A percentile compares a stretch with the other conserved stretches of the same genome.
Conservation (phyloP, 2,113 vertebrate species). For the Dipodomys ordii region DNA sequence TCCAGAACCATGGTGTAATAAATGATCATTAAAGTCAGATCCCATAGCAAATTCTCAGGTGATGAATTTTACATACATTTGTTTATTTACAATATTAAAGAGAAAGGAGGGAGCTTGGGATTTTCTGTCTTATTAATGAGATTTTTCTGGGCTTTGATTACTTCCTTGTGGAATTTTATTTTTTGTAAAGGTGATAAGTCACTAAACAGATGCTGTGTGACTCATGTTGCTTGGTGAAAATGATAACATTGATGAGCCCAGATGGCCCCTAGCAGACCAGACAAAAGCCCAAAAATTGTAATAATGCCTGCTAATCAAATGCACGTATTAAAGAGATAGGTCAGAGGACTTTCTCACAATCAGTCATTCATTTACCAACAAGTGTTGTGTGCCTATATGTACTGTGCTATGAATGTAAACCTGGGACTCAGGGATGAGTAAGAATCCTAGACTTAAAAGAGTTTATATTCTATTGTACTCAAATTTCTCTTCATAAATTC, state of each 20-base stretch:
- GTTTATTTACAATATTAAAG: constrained; percentile 37
- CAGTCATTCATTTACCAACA: constrained; percentile 14
- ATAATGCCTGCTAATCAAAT: constrained; percentile 64
- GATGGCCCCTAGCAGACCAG: constrained; percentile 59
- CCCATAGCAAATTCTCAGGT: not conserved
- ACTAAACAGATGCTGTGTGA: constrained; percentile 71
- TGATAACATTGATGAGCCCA: constrained; percentile 70
- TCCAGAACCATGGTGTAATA: not conserved
- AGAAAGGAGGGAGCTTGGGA: not conserved
- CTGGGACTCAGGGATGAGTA: not conserved
- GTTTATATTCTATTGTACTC: not conserved
- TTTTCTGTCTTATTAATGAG: constrained; percentile 62
- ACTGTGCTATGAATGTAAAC: not conserved
- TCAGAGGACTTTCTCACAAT: not conserved
- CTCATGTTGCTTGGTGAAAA: constrained; percentile 55
- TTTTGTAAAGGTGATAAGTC: constrained; percentile 70
- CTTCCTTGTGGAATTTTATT: constrained; percentile 21
- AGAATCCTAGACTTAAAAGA: not conserved
- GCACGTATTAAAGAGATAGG: not conserved
- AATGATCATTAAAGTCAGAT: not conserved
- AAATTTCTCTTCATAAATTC: too few relatives aligned
- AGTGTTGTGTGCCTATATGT: not conserved
- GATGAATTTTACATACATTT: constrained; percentile 17
- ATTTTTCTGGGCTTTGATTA: constrained; percentile 43
- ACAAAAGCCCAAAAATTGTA: constrained; percentile 67